Evolutionary conservation across 2,113 vertebrate genomes (phyloP), one percentile per base, ranked within the genome.

Genomic region (Myiopsitta monachus): DNA sequence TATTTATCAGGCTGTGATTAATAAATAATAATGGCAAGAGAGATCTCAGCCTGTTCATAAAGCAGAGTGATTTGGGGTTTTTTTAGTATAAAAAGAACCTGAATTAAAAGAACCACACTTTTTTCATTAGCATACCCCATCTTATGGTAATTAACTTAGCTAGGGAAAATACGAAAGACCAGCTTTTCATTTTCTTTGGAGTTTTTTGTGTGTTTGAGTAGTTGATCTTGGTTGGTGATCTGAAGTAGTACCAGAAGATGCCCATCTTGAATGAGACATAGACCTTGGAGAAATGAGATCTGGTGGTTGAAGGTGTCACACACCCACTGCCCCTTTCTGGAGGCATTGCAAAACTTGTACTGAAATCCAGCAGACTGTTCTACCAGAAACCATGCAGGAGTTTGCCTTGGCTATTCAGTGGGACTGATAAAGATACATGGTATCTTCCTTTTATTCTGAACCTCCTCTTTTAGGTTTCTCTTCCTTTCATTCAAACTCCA

Each of bases 381-480:
- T 57, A 38, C 33, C 39, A 85, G 57, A 79, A 79, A 62, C 23
- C 2, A 5, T 80, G 39, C 72, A 49, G 52, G 67, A 95, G 57
- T 33, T 87, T 9, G 43, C 46, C 9, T n/a, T 47, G 28, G 13
- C 52, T 59, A n/a, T 72, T 87, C 30, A 33, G 19, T 64, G 18
- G 64, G 44, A 75, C 41, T 67, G 51, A 80, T 57, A 80, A 83
- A 90, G 38, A 52, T 68, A 31, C 16, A 24, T 9, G 19, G 7
- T 79, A 38, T 27, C 41, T 93, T 86, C 44, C 15, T 76, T 92
- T 80, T 23, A 13, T 51, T 59, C 33, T 52, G 36, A 66, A 36
- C 17, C 14, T 92, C 18, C 26, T 80, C 31, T 91, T 90, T 94
- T 85, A 46, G 41, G 39, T 91, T 90, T 88, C 14, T 2, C 33